Evolutionary conservation across 64 coral and sea anemone species (phyloP).

Genomic region (Stichodactyla helianthus): DNA sequence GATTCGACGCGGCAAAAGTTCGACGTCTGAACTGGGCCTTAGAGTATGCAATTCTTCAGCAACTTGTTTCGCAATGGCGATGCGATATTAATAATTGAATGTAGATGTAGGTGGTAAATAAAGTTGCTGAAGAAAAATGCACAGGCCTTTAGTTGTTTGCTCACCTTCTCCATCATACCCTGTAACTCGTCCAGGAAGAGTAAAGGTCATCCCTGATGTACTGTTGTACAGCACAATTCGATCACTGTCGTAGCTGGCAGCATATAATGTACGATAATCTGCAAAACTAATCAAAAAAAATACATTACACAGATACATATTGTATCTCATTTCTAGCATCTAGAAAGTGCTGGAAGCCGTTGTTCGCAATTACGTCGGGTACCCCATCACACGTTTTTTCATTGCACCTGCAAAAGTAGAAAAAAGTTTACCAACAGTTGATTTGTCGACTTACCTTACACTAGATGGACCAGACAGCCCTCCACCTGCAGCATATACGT

Average conservation of each 20-base stretch:
- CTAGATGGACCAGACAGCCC: slow-evolving; percentile 74
- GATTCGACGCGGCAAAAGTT: too few species aligned
- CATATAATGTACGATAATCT: slow-evolving; percentile 77
- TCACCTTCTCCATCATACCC: slow-evolving; percentile 58
- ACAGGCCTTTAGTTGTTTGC: background rate
- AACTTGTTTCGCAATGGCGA: too few species aligned
- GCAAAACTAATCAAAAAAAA: slow-evolving; percentile 63
- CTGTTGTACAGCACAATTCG: slow-evolving; percentile 76
- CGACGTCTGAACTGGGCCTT: too few species aligned
- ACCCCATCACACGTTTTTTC: too few species aligned
- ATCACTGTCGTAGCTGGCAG: slow-evolving; percentile 84
- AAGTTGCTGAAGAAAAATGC: background rate
- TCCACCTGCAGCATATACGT: slow-evolving; percentile 78
- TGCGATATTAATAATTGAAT: background rate
- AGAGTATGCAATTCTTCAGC: too few species aligned
- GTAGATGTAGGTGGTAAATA: background rate
- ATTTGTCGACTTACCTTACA: slow-evolving; percentile 47
- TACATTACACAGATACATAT: background rate
- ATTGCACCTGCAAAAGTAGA: background rate
- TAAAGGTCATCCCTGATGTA: slow-evolving; percentile 72
- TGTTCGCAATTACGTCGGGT: too few species aligned
- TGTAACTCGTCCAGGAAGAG: slow-evolving; percentile 69
- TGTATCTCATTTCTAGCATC: background rate
- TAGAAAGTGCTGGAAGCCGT: too few species aligned
- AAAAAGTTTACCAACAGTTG: background rate